phyloP scores from a whole-genome alignment of 2,797 vertebrate species.

The Hephaestus fuliginosus region DNA sequence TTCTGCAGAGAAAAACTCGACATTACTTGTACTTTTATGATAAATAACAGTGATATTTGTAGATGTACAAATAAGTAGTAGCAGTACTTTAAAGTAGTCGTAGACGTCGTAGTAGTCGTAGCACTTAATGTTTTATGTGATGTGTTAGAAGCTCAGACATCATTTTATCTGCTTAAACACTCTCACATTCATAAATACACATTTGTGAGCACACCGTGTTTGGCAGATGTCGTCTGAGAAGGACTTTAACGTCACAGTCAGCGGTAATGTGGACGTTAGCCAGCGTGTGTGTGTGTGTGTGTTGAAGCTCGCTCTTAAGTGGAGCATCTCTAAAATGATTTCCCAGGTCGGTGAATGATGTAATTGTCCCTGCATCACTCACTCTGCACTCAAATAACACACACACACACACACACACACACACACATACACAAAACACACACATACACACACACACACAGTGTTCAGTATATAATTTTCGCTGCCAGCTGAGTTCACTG shows the following conservation, averaged over 20 bases:
- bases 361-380: constrained; percentile 74
- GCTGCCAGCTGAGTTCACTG: constrained; percentile 57
- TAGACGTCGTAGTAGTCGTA: background rate
- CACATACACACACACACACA: background rate
- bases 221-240: constrained; percentile 45
- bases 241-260: constrained; percentile 45
- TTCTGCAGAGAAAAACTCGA: constrained; percentile 2
- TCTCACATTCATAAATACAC: constrained; percentile 31
- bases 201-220: background rate
- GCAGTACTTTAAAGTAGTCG: background rate
- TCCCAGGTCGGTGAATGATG: constrained; percentile 76
- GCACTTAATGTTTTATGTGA: constrained; percentile 9
- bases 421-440: background rate
- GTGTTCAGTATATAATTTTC: constrained; percentile 29
- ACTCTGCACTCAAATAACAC: constrained; percentile 11
- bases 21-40: constrained; percentile 34
- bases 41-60: background rate
- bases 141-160: background rate
- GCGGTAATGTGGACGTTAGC: constrained; percentile 35
- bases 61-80: background rate
- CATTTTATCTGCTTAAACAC: constrained; percentile 39
- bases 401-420: constrained; percentile 10
- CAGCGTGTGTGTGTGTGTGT: constrained; percentile 36
- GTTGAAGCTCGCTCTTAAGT: constrained; percentile 58
- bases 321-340: constrained; percentile 80